A percentile compares a stretch with the other conserved stretches of the same genome.
Evolutionary conservation across 2,113 vertebrate species (phyloP).

Genomic region (Edolisoma coerulescens): DNA sequence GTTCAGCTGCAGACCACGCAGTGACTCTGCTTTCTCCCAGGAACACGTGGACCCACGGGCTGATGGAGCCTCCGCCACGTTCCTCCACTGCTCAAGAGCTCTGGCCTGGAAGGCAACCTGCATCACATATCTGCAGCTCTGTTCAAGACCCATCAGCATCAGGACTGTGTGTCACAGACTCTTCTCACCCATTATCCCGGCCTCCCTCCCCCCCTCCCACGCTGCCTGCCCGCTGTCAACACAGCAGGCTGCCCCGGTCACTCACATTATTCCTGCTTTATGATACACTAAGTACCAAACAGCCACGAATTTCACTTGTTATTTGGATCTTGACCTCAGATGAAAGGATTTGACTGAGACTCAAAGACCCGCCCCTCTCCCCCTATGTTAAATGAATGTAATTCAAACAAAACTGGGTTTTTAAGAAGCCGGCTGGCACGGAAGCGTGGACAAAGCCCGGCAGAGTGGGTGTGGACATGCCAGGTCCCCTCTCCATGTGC

Average conservation of each 20-base stretch:
- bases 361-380: not conserved
- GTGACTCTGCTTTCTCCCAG: not conserved
- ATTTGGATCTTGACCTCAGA: not conserved
- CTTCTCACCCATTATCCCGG: not conserved
- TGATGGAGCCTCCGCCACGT: accelerated
- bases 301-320: not conserved
- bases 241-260: not conserved
- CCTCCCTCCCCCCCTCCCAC: not conserved
- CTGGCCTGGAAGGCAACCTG: not conserved
- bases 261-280: accelerated
- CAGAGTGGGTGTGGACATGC: not conserved
- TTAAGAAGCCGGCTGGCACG: not conserved
- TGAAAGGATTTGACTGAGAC: not conserved
- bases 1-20: accelerated
- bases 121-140: not conserved
- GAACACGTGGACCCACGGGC: accelerated
- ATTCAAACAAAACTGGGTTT: not conserved
- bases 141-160: not conserved
- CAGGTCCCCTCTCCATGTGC: not conserved
- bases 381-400: accelerated
- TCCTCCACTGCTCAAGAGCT: not conserved
- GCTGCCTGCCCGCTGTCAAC: not conserved
- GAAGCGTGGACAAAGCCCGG: not conserved
- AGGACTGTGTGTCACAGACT: not conserved
- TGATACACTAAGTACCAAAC: not conserved